Evolutionary conservation across 2,797 vertebrate genomes (phyloP).

Genomic region (Platyrinchus mystaceus): DNA sequence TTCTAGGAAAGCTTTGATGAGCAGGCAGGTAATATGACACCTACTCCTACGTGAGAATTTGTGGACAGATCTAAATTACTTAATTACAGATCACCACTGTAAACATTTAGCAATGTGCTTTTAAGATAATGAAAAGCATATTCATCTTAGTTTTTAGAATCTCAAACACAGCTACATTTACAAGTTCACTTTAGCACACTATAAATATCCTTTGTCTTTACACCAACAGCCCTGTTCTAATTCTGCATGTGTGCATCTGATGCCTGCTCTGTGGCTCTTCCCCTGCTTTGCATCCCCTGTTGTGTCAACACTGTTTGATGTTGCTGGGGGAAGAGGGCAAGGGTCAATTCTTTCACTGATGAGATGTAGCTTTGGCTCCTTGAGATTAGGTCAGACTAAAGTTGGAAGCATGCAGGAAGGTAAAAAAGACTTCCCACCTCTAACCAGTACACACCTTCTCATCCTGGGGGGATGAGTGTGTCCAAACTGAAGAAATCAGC

Average conservation of each 20-base stretch:
- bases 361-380: slow-evolving; percentile 14
- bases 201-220: slow-evolving; percentile 4
- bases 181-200: not conserved
- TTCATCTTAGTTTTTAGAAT: slow-evolving; percentile 32
- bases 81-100: not conserved
- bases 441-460: not conserved
- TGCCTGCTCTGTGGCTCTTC: not conserved
- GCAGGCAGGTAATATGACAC: slow-evolving; percentile 34
- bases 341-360: slow-evolving; percentile 31
- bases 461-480: not conserved
- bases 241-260: not conserved
- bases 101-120: slow-evolving; percentile 41
- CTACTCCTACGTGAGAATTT: not conserved
- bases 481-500: not conserved
- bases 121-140: slow-evolving; percentile 18
- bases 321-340: not conserved
- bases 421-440: not conserved
- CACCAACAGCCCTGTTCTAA: not conserved
- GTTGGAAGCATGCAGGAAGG: not conserved
- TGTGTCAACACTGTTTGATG: slow-evolving; percentile 20
- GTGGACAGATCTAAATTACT: slow-evolving; percentile 32
- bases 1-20: slow-evolving; percentile 50
- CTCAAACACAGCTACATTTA: not conserved
- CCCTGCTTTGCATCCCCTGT: not conserved
- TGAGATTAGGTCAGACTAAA: not conserved